Base-by-base conservation (phyloP, 2,113 vertebrate genomes). In the Oreochromis aureus region DNA sequence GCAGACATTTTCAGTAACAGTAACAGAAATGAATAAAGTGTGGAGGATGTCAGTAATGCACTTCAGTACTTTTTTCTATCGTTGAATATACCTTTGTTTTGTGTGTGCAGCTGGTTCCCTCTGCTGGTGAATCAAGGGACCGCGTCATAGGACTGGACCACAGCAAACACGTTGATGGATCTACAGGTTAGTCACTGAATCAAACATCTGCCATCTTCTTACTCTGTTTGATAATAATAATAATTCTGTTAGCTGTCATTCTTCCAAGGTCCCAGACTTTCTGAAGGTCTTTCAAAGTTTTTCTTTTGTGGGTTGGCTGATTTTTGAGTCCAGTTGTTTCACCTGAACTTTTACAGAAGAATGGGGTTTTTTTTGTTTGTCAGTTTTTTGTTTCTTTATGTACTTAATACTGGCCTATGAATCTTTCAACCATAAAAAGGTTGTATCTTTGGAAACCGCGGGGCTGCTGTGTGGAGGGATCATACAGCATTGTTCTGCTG, bases 61-160 rank as follows among this genome's bases (percentile, higher is more conserved):
- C 69, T 34, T 15, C 36, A 44, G 41, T 44, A 48, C 19, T 36
- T 63, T 63, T 63, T 12, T n/a, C 18, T n/a, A 5, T 36, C 1
- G 18, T 66, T 66, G 19, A 66, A 19, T 2, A 66, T 1, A 10
- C 61, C 61, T 66, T 16, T 71, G 30, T 73, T 36, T 27, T 80
- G 6, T 88, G 46, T 88, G 32, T 94, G 93, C 83, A 99, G 98
- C 92, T 97, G 0, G 95, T 96, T 59, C 96, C 97, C 79, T 96
- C 97, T 92, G 39, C 95, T 2, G 94, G 96, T 5, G 97, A 98
- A 0, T 91, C 96, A n/a, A 89, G 95, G 82, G 96, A 96, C 19
- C 96, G 95, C 0, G 88, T 94, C 55, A 48, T 66, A 87, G 94
- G 85, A 66, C 89, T 86, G 2, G 97, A 95, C 48, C 89, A 4